A percentile compares a stretch with the other conserved stretches of the same genome.
Conservation (phyloP, 2,113 vertebrate species). For the Saguinus midas region DNA sequence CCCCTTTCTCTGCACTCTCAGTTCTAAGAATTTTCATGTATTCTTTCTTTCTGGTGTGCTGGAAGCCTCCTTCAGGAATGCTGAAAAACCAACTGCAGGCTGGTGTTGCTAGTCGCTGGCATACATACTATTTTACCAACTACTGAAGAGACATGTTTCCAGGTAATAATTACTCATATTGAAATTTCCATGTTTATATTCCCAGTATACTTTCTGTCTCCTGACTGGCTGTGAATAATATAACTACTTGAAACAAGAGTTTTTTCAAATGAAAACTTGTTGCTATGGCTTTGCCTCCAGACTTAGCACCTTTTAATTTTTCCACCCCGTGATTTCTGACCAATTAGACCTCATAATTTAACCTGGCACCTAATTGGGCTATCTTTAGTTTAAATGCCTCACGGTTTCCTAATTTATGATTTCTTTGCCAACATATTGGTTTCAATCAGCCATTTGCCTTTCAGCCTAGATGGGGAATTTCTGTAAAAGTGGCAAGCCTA, state of each 20-base stretch:
- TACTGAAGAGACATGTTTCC: not conserved
- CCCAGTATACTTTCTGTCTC: not conserved
- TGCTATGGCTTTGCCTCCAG: not conserved
- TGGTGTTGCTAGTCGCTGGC: rapidly evolving
- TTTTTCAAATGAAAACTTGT: not conserved
- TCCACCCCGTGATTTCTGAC: not conserved
- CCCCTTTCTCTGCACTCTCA: not conserved
- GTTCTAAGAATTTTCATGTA: no score
- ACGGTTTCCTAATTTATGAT: not conserved
- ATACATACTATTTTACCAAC: not conserved
- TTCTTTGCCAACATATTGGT: not conserved
- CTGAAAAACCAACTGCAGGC: not conserved
- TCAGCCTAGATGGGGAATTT: not conserved
- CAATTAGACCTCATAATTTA: not conserved
- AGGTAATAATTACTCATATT: not conserved
- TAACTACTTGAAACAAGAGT: not conserved
- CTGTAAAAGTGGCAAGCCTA: not conserved
- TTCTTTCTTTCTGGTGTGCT: not conserved
- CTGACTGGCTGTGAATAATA: not conserved
- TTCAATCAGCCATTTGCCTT: not conserved
- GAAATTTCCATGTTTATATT: not conserved
- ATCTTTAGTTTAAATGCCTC: no score
- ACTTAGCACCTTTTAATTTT: not conserved
- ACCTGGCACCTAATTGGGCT: not conserved
- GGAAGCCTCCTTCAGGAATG: not conserved